phyloP scores from a whole-genome alignment of 2,113 vertebrate genomes.

The Carlito syrichta region DNA sequence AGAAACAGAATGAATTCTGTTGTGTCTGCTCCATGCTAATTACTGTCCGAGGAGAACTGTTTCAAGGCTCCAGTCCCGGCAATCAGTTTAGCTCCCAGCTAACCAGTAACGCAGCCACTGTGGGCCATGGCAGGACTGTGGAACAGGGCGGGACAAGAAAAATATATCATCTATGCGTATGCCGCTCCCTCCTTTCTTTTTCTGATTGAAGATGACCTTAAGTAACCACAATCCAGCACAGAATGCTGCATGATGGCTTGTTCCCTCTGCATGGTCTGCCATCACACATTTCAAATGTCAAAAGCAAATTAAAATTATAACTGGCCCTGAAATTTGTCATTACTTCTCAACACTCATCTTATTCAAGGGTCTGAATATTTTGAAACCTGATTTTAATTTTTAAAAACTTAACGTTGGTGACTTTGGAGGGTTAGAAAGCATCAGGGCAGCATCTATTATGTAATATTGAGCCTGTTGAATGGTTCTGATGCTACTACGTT shows the following conservation, averaged over 20 bases:
- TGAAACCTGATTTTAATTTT: background rate
- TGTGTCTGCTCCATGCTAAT: conserved; percentile 20
- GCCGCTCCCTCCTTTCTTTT: background rate
- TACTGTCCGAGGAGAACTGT: conserved; percentile 18
- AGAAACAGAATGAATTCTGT: conserved; percentile 13
- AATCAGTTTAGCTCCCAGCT: background rate
- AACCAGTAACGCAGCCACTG: background rate
- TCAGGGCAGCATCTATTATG: rapidly evolving
- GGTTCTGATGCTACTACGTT: rapidly evolving
- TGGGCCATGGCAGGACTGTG: background rate
- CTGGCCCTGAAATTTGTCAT: background rate
- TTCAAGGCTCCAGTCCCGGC: background rate
- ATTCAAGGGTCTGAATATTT: background rate
- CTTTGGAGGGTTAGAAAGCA: background rate
- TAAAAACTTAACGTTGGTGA: background rate
- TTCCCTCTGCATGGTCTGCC: background rate
- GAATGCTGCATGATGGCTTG: rapidly evolving
- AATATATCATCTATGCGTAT: background rate
- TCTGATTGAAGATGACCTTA: background rate
- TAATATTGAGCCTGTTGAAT: rapidly evolving
- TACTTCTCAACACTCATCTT: background rate
- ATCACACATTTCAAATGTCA: background rate
- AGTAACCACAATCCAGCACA: background rate
- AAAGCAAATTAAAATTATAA: background rate
- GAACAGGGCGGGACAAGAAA: background rate